Base-by-base conservation (phyloP, 2,888 invertebrate genomes). In the Orchesellides sinensis region DNA sequence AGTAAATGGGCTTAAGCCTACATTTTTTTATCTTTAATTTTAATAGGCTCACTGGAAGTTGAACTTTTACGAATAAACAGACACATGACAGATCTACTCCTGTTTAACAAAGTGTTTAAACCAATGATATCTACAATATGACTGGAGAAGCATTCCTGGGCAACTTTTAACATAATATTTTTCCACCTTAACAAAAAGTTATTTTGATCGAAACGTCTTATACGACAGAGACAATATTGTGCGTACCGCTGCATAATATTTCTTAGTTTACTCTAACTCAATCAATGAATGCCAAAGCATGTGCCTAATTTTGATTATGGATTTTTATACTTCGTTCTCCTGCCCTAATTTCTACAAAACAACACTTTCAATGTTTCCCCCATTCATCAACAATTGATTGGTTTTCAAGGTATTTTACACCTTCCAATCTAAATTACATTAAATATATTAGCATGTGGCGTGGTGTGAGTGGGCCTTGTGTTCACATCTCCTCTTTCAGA, bases 391-490 rank as follows among this genome's bases (percentile, higher is more conserved):
- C n/a, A 74, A 74, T 35, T 54, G 52, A 54, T 32, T 32, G 66
- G 69, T 52, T 75, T 68, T 77, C 82, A 77, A 82, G 82, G 74
- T 69, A 23, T 52, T 82, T 70, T 35, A 63, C 82, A 70, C 82
- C 74, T 82, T 75, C 70, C 82, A 70, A 49, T n/a, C n/a, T n/a
- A n/a, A n/a, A n/a, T n/a, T n/a, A n/a, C n/a, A n/a, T n/a, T n/a
- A n/a, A n/a, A n/a, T n/a, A n/a, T n/a, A n/a, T n/a, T 63, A 63
- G 23, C 66, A 66, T 35, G 66, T 45, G 66, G n/a, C n/a, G n/a
- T n/a, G n/a, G 10, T 49, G 12, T 35, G 35, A 35, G 35, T 12
- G 17, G 17, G 17, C 49, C 10, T 1, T 61, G 47, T n/a, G 47
- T 40, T 40, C 25, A 10, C 56, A n/a, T 56, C 56, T 56, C 3